phyloP scores from a whole-genome alignment of 2,888 invertebrate genomes.

The Phasia obesa region DNA sequence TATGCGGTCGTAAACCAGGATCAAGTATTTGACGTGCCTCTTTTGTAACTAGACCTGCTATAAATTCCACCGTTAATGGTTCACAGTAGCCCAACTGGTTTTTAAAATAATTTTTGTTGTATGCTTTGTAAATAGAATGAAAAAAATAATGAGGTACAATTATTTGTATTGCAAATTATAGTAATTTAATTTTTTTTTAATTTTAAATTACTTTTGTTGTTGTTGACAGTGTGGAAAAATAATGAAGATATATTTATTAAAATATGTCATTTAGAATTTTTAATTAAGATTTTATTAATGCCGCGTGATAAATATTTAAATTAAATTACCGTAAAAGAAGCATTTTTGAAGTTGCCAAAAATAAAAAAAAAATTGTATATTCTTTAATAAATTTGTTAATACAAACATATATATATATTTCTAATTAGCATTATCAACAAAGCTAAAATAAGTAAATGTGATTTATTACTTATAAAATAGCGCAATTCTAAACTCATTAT shows the following conservation, averaged over 20 bases:
- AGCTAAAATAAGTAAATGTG: neutral
- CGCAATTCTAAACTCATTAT: too few species aligned
- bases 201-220: slow-evolving; percentile 10
- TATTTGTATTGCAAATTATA: slow-evolving; percentile 14
- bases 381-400: neutral
- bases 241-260: neutral
- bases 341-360: too few species aligned
- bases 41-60: slow-evolving; percentile 73
- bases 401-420: neutral
- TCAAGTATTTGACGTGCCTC: slow-evolving; percentile 73
- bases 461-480: neutral
- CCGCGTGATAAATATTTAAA: neutral
- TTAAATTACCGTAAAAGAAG: too few species aligned
- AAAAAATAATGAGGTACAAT: slow-evolving; percentile 19
- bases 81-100: slow-evolving; percentile 74
- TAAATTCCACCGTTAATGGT: slow-evolving; percentile 74
- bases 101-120: slow-evolving; percentile 60
- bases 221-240: slow-evolving; percentile 1
- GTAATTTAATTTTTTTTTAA: neutral
- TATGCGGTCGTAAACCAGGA: slow-evolving; percentile 54
- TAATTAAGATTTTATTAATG: neutral
- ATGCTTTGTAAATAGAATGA: slow-evolving; percentile 39
- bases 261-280: neutral
- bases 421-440: neutral
- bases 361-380: too few species aligned